Evolutionary conservation across 2,888 invertebrate genomes (phyloP).

Genomic region (Julus scanicus): DNA sequence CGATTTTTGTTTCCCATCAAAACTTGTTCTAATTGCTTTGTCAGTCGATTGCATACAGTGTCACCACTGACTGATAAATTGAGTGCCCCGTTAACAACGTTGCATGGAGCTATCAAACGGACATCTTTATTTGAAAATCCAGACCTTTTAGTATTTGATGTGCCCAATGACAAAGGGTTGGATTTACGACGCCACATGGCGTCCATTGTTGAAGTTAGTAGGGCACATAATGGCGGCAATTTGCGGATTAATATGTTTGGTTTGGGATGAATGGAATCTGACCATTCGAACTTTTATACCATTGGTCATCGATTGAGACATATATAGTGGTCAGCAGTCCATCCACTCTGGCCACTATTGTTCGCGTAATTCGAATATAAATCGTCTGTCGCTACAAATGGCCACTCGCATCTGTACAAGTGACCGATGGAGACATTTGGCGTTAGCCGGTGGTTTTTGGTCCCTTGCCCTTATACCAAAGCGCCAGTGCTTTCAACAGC

Average conservation of each 20-base stretch:
- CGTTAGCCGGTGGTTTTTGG: neutral
- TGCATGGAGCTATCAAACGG: neutral
- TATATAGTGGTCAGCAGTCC: neutral
- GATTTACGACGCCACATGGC: constrained; percentile 22
- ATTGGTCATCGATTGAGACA: neutral
- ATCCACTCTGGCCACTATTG: neutral
- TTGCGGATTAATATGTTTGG: constrained; percentile 33
- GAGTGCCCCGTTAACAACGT: too few relatives aligned
- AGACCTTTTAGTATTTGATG: neutral
- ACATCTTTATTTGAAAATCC: neutral
- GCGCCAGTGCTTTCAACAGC: neutral
- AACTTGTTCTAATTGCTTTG: too few relatives aligned
- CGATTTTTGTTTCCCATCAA: neutral
- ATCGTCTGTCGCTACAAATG: neutral
- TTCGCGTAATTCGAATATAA: constrained; percentile 21
- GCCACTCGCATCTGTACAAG: neutral
- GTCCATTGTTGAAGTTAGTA: neutral
- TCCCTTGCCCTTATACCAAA: neutral
- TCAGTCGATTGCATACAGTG: too few relatives aligned
- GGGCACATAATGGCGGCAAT: constrained; percentile 9
- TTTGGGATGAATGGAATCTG: neutral
- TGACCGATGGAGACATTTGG: neutral
- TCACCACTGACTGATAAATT: too few relatives aligned
- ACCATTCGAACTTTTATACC: neutral
- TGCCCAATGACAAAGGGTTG: neutral